Percentiles rank a stretch among this genome's conserved stretches.
phyloP scores from a whole-genome alignment of 2,797 vertebrate genomes.

The Arrhamphus sclerolepis region DNA sequence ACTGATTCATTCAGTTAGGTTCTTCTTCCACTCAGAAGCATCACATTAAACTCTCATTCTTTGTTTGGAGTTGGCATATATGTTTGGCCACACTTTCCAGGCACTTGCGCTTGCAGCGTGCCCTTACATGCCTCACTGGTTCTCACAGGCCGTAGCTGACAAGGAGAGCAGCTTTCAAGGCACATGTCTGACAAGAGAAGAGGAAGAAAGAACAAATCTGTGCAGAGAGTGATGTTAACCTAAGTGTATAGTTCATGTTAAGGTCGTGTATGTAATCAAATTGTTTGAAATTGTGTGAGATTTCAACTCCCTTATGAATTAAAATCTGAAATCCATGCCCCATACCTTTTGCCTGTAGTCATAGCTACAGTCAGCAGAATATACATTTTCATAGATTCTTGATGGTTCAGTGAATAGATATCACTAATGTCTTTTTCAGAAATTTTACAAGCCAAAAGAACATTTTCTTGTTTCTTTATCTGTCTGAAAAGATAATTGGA shows the following conservation, averaged over 20 bases:
- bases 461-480: no score
- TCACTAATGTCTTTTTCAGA: no score
- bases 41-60: slow-evolving; percentile 9
- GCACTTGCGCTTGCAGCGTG: slow-evolving; percentile 8
- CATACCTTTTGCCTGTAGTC: no score
- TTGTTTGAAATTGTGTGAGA: neutral
- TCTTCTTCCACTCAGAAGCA: neutral
- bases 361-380: no score
- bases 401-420: no score
- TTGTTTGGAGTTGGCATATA: slow-evolving; percentile 3
- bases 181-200: slow-evolving; percentile 9
- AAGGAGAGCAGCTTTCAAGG: slow-evolving; percentile 11
- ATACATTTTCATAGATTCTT: no score
- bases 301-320: neutral
- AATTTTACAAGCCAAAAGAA: no score
- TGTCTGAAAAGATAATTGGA: no score
- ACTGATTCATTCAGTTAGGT: neutral
- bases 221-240: slow-evolving; percentile 1
- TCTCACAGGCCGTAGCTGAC: slow-evolving; percentile 4
- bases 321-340: no score
- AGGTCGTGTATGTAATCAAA: neutral
- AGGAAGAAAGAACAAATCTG: slow-evolving; percentile 10
- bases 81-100: slow-evolving; percentile 2
- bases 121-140: slow-evolving; percentile 7
- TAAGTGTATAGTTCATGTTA: neutral